Conservation (phyloP, 2,113 vertebrate genomes). For the Equus quagga region DNA sequence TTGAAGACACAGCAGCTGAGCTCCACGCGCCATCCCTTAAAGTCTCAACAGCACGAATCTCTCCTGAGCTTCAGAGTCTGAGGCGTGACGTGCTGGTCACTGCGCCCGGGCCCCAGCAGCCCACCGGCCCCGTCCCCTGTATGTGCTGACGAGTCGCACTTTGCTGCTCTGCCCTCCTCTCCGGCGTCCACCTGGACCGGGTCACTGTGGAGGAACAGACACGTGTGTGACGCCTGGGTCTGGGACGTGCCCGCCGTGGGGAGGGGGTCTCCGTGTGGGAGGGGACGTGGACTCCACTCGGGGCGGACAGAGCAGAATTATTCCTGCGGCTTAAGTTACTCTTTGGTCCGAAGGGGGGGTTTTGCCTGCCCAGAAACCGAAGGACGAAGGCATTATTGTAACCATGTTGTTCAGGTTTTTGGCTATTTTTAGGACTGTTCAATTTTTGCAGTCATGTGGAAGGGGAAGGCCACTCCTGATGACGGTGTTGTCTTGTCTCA, state of each 20-base stretch:
- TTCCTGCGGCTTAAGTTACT: neutral
- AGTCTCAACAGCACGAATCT: slow-evolving; percentile 90
- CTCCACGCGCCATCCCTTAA: slow-evolving; percentile 79
- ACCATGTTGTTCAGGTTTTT: neutral
- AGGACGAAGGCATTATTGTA: neutral
- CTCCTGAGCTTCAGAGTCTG: slow-evolving; percentile 88
- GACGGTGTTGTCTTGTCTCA: neutral
- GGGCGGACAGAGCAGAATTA: neutral
- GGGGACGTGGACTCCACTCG: neutral
- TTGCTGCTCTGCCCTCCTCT: slow-evolving; percentile 76
- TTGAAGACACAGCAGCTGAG: slow-evolving; percentile 82
- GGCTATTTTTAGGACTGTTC: neutral
- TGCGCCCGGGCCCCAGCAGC: slow-evolving; percentile 87
- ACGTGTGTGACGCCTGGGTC: slow-evolving; percentile 76
- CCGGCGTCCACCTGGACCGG: slow-evolving; percentile 71
- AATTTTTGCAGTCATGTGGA: neutral
- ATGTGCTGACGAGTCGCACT: slow-evolving; percentile 90
- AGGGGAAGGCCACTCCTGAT: neutral
- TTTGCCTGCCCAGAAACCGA: neutral
- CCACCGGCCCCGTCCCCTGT: slow-evolving; percentile 88
- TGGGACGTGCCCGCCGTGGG: slow-evolving; percentile 83
- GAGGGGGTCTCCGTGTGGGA: neutral
- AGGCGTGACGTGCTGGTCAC: slow-evolving; percentile 90
- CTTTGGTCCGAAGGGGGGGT: neutral
- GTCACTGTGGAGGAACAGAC: neutral